Base-by-base conservation (phyloP, 2,113 vertebrate genomes). In the Poeciliopsis turrubarensis region DNA sequence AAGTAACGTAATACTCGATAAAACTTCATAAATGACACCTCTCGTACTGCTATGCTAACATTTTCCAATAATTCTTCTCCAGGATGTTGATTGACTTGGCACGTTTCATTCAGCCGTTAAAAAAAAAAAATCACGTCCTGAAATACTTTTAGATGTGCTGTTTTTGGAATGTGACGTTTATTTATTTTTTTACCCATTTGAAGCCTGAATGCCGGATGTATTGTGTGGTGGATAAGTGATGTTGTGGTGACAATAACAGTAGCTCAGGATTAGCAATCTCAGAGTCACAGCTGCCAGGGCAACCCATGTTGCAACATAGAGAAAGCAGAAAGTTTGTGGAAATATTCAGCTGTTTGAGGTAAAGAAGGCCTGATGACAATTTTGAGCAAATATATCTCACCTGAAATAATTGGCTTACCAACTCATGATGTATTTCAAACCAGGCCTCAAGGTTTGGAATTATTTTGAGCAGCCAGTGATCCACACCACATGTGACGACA, bases 191-290 rank as follows among this genome's bases (percentile, higher is more conserved):
- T 37, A 7, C 29, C 2, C 65, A 54, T 54, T 67, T 68, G 25
- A 60, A 44, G 79, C 85, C 76, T 72, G 68, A 82, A 85, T 83
- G 27, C 65, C 70, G 68, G 68, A 70, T 82, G 41, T 77, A 47
- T n/a, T 60, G 62, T 74, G 66, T 11, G 17, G 57, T 77, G 80
- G 70, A 76, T 80, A 19, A 65, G 65, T 72, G 63, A 62, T 27
- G 74, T 70, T 34, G 76, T 79, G 76, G 68, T 80, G 72, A 72
- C 79, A 65, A 75, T 80, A 69, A 31, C 60, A 77, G 79, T 87
- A 85, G 86, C 89, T 91, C 89, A 88, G 87, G 91, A 85, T 86
- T 72, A 83, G 84, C 37, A 73, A 83, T 72, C 80, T 85, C 71
- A 70, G 65, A 80, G 65, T 51, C 72, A 60, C 22, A 57, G 22